Base-by-base conservation (phyloP, 2,888 invertebrate species). In the Eristalis pertinax region DNA sequence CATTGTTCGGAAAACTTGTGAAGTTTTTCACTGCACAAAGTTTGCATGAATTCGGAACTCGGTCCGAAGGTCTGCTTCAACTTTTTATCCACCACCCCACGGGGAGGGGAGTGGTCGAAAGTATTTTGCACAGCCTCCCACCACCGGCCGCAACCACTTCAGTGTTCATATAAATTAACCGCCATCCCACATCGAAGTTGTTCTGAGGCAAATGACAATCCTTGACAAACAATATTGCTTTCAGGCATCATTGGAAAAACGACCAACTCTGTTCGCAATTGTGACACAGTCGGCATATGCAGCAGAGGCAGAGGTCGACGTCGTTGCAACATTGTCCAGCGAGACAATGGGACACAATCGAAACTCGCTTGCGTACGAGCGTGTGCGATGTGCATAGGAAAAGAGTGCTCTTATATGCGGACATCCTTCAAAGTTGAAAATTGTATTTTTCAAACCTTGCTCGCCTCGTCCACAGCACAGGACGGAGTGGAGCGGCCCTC, bases 181-280 rank as follows among this genome's bases (percentile, higher is more conserved):
- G 35, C 24, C 64, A 50, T 81, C 38, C 56, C 68, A 69, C n/a
- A 69, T 38, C 64, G 19, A 69, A 19, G 50, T 64, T 56, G 68
- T 63, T 64, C 64, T 56, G 64, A 70, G 38, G 56, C 58, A 58
- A 63, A 75, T 75, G 68, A 69, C 73, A 80, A 24, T 67, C 62
- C 65, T 79, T 67, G 63, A 74, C 75, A 81, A 73, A 81, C 80
- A 74, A 63, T 58, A 38, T 81, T 58, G 43, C 24, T 43, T 15
- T 62, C 35, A 68, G n/a, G 50, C 50, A 8, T 50, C 50, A 50
- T 50, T 50, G 19, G 50, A 19, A 50, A 50, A 19, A 1, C 19
- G 50, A 19, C 29, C 13, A 15, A 19, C 26, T 26, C 26, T 4
- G 26, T 26, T 26, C 26, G 26, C 26, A n/a, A n/a, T n/a, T n/a